Evolutionary conservation across 2,888 invertebrate species (phyloP).

Genomic region (Hesperia comma): DNA sequence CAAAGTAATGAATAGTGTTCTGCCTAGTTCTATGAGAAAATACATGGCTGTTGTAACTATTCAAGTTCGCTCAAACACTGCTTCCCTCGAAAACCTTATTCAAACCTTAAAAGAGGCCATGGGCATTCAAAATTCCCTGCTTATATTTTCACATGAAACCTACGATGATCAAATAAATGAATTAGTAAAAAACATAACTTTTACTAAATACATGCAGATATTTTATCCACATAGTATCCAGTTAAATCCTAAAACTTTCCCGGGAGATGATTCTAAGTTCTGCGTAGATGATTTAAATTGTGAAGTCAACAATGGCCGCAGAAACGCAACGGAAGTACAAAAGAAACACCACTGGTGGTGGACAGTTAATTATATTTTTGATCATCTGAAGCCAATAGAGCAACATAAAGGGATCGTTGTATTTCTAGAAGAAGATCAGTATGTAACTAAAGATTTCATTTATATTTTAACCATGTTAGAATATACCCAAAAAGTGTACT

Average conservation of each 20-base stretch:
- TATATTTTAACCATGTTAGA: slow-evolving; percentile 48
- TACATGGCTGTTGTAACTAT: slow-evolving; percentile 49
- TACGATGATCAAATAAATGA: slow-evolving; percentile 44
- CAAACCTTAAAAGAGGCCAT: slow-evolving; percentile 47
- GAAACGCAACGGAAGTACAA: slow-evolving; percentile 50
- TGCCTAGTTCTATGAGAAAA: background rate
- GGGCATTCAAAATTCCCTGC: slow-evolving; percentile 50
- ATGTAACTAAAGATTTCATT: slow-evolving; percentile 55
- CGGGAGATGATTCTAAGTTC: slow-evolving; percentile 52
- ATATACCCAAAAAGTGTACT: slow-evolving; percentile 36
- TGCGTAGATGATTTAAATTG: slow-evolving; percentile 49
- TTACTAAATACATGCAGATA: slow-evolving; percentile 55
- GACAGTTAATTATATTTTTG: slow-evolving; percentile 57
- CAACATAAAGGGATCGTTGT: slow-evolving; percentile 49
- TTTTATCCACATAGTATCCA: slow-evolving; percentile 57
- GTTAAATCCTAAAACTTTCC: slow-evolving; percentile 54
- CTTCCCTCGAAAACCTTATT: slow-evolving; percentile 50
- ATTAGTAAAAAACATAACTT: slow-evolving; percentile 39
- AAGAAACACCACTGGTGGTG: slow-evolving; percentile 64
- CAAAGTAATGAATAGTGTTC: slow-evolving; percentile 45
- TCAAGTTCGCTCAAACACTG: slow-evolving; percentile 52
- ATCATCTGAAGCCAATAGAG: slow-evolving; percentile 48
- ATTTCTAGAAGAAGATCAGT: slow-evolving; percentile 48
- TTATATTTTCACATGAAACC: slow-evolving; percentile 53
- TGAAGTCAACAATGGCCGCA: slow-evolving; percentile 39